These are phyloP conservation scores for Mastacembelus armatus DNA, from an alignment of 2,797 vertebrate species.

Conservation along the genomic window DNA sequence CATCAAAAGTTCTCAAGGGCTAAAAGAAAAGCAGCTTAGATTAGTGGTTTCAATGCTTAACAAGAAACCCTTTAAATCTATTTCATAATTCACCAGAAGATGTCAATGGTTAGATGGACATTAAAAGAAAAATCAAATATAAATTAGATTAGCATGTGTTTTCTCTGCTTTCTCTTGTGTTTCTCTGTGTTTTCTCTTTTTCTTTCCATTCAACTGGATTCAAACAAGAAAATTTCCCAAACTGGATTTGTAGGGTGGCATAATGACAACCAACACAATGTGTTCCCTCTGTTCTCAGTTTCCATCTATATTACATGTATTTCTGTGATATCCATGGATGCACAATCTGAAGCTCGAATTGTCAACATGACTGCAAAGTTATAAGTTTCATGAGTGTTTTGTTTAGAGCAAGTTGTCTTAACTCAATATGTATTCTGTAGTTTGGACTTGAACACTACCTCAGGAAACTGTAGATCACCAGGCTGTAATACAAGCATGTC, in stretches of 20 bases:
- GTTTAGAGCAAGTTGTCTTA: too few relatives aligned
- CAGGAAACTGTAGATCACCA: not conserved
- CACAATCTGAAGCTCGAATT: too few relatives aligned
- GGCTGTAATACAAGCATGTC: too few relatives aligned
- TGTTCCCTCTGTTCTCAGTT: too few relatives aligned
- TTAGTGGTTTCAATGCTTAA: too few relatives aligned
- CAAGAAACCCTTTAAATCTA: too few relatives aligned
- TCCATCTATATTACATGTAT: too few relatives aligned
- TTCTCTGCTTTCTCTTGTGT: not conserved
- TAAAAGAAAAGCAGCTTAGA: not conserved
- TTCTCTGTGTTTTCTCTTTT: not conserved
- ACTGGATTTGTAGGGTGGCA: slow-evolving; percentile 15
- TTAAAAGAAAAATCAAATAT: not conserved
- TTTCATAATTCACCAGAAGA: not conserved
- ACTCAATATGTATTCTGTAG: not conserved
- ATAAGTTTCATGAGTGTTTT: too few relatives aligned
- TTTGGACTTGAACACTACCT: not conserved
- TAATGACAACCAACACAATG: not conserved
- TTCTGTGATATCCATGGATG: too few relatives aligned
- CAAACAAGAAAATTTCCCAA: not conserved
- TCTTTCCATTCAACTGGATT: slow-evolving; percentile 8
- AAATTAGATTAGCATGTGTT: not conserved
- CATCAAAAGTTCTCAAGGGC: not conserved
- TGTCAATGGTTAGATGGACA: not conserved
- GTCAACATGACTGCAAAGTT: too few relatives aligned